Evolutionary conservation across 2,113 vertebrate genomes (phyloP).

Genomic region (Lamprotornis superbus): DNA sequence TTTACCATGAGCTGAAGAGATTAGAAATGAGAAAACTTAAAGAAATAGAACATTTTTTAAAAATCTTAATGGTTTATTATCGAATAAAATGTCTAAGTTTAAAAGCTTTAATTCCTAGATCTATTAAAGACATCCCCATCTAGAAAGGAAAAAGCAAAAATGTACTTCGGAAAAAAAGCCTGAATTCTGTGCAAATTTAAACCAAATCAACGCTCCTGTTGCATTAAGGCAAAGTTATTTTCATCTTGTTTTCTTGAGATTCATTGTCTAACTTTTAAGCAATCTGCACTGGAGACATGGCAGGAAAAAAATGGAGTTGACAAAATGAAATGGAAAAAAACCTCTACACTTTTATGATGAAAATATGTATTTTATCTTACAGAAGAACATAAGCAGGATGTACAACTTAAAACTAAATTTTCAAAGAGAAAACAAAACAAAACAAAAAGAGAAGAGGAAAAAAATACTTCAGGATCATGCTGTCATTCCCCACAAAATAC

Average conservation of each 20-base stretch:
- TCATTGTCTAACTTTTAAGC: not conserved
- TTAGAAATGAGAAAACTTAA: not conserved
- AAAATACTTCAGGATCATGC: not conserved
- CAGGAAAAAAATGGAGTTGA: not conserved
- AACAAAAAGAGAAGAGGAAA: not conserved
- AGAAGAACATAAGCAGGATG: not conserved
- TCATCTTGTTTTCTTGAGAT: not conserved
- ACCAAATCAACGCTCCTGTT: not conserved
- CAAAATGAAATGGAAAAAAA: not conserved
- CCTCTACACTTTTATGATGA: fast-evolving
- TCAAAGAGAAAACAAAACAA: not conserved
- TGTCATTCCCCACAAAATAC: not conserved
- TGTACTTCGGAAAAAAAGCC: fast-evolving
- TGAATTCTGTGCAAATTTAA: not conserved
- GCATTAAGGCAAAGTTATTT: not conserved
- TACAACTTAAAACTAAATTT: not conserved
- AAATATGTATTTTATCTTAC: not conserved
- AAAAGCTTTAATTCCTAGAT: not conserved
- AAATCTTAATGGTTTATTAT: not conserved
- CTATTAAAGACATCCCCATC: not conserved
- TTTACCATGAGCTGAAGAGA: not conserved
- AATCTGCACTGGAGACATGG: not conserved
- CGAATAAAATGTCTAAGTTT: not conserved
- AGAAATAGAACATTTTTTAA: not conserved
- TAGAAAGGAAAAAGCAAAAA: not conserved